Percentiles rank a stretch among this genome's conserved stretches.
phyloP scores from a whole-genome alignment of 2,888 invertebrate species.

The Morinoia aosen region DNA sequence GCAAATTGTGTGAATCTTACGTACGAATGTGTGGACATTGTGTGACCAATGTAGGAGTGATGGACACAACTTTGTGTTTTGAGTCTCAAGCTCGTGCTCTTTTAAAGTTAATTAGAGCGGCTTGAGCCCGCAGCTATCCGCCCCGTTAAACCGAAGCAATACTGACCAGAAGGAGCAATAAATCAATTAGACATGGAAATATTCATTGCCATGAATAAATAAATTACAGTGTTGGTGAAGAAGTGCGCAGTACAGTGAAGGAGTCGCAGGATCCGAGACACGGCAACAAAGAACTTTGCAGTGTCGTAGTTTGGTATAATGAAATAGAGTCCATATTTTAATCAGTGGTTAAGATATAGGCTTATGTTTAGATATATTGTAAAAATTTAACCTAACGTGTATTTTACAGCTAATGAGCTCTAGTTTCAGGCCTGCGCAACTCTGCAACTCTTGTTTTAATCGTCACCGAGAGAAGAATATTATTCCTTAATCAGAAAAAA shows the following conservation, averaged over 20 bases:
- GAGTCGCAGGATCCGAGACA: neutral
- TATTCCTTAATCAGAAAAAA: too few relatives aligned
- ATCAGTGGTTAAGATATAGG: neutral
- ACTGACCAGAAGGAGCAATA: neutral
- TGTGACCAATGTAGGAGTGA: neutral
- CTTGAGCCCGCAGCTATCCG: neutral
- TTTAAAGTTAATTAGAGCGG: neutral
- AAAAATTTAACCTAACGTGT: neutral
- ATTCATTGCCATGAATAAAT: neutral
- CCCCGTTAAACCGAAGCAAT: neutral
- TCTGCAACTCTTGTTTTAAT: too few relatives aligned
- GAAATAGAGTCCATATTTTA: neutral
- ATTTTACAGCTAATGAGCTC: too few relatives aligned
- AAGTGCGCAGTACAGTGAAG: neutral
- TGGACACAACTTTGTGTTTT: neutral
- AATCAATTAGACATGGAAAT: neutral
- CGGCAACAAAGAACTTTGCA: neutral
- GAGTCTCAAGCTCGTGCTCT: neutral
- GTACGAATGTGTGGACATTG: neutral
- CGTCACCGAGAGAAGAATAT: too few relatives aligned
- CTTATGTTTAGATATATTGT: neutral
- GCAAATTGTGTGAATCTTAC: neutral
- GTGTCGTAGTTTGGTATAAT: neutral
- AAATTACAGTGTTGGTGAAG: neutral
- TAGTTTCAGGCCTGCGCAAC: too few relatives aligned